Base-by-base conservation (phyloP, 2,797 vertebrate species). In the Artibeus jamaicensis region DNA sequence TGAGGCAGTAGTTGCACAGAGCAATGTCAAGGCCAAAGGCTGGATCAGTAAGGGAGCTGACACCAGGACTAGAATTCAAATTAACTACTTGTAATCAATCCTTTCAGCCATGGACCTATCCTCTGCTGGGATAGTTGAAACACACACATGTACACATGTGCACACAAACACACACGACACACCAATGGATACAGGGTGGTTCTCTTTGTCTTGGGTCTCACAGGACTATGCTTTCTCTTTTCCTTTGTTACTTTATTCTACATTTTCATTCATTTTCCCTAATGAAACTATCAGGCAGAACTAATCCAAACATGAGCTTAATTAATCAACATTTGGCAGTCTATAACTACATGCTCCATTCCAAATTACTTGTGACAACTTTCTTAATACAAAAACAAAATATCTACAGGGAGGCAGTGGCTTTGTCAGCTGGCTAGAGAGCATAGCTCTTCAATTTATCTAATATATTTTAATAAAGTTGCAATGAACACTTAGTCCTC, bases 291-390 rank as follows among this genome's bases (percentile, higher is more conserved):
- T 98, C 98, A 98, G 98, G 98, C 98, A 98, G 98, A 99, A 99
- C 98, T 99, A 99, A 99, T 99, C 98, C 98, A 98, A 99, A 98
- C 98, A 98, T 97, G 42, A 81, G 94, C 97, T 98, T 98, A 99
- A 99, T 99, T 99, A 99, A 99, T 99, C 98, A 98, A 98, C 98
- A 98, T 97, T 98, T 99, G 98, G 98, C 98, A 98, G 98, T 97
- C 97, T 98, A 86, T 98, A 98, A 97, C 97, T 97, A 96, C 93
- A 97, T 0, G 12, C 89, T 98, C 90, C 59, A 55, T 91, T 97
- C 96, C 97, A 99, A 98, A 99, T 98, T 98, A 98, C 97, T 98
- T 98, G 98, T 98, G 98, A 99, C 98, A 99, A 98, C 98, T 98
- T 98, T 98, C 98, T 98, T 98, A 98, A 98, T 98, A 95, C 87